Evolutionary conservation across 2,113 vertebrate species (phyloP), one percentile per base, ranked within the genome.

Genomic region (Athene cunicularia): DNA sequence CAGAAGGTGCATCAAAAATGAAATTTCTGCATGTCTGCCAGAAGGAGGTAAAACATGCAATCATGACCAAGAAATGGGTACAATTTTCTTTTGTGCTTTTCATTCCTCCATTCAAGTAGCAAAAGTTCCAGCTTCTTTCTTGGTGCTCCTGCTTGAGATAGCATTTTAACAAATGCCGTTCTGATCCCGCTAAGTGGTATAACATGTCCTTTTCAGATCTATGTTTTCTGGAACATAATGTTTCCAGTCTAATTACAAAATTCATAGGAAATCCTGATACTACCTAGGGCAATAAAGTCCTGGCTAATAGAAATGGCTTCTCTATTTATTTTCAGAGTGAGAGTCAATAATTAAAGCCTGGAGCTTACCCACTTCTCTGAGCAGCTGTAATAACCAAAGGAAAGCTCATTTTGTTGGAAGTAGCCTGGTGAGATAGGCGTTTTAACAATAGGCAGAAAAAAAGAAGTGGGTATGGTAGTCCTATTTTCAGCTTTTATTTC

Each of bases 341-440:
- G 93, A 94, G 87, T 96, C 96, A 95, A 95, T 96, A 97, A 96
- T 96, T 96, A 96, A 96, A 97, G 96, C 95, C 93, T 87, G 92
- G 87, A 96, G 96, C 92, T 95, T 89, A 91, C 74, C 87, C 85
- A 96, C 95, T 93, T 81, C 89, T 95, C 89, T 94, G 50, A 83
- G 88, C 75, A 94, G 88, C 95, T 77, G 75, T 91, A 97, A 92
- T 94, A 95, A 95, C 76, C 50, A 94, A 93, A 92, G 87, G 71
- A 91, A 96, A 95, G 85, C 64, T 96, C 84, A 91, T 96, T 96
- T 94, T 88, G 77, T 52, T 79, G 70, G 87, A 96, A 94, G 93
- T 37, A 89, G 92, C 93, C 75, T 91, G 87, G 95, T 47, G 90
- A 93, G 90, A 96, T 68, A 93, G 93, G 86, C n/a, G 5, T 91